Evolutionary conservation across 2,113 vertebrate species (phyloP).

Genomic region (Carassius auratus): DNA sequence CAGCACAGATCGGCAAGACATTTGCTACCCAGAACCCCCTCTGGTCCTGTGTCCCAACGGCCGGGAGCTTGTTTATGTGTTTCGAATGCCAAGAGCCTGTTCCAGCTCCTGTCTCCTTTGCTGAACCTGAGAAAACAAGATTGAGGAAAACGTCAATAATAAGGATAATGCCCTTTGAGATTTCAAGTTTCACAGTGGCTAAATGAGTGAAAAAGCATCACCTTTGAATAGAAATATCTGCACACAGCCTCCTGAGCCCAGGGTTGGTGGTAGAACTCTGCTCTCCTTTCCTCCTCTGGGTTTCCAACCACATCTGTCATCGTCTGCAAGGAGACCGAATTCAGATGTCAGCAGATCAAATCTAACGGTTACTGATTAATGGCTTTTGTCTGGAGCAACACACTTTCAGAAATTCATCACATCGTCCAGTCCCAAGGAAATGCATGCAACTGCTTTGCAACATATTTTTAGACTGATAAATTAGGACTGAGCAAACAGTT

Average conservation of each 20-base stretch:
- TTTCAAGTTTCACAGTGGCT: not conserved
- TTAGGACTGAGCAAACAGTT: too few species aligned
- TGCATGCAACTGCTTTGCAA: not conserved
- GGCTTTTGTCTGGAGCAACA: not conserved
- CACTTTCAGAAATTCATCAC: not conserved
- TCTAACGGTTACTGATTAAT: not conserved
- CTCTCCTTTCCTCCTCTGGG: slow-evolving; percentile 94
- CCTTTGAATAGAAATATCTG: slow-evolving; percentile 99
- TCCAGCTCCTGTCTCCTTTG: slow-evolving; percentile 96
- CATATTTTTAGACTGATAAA: not conserved
- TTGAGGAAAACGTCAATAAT: not conserved
- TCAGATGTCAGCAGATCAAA: not conserved
- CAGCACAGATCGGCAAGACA: not conserved
- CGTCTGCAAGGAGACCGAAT: slow-evolving; percentile 74
- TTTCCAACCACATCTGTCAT: slow-evolving; percentile 99
- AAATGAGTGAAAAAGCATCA: slow-evolving; percentile 56
- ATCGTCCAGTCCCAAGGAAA: not conserved
- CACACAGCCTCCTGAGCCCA: slow-evolving; percentile 99
- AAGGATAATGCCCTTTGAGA: not conserved
- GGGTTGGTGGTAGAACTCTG: slow-evolving; percentile 98
- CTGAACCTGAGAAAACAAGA: slow-evolving; percentile 84
- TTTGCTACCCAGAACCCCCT: not conserved
- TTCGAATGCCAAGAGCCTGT: slow-evolving; percentile 96
- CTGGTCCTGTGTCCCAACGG: not conserved
- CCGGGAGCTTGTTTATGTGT: slow-evolving; percentile 77